Evolutionary conservation across 2,113 vertebrate species (phyloP).

Genomic region (Neodon shergylaensis): DNA sequence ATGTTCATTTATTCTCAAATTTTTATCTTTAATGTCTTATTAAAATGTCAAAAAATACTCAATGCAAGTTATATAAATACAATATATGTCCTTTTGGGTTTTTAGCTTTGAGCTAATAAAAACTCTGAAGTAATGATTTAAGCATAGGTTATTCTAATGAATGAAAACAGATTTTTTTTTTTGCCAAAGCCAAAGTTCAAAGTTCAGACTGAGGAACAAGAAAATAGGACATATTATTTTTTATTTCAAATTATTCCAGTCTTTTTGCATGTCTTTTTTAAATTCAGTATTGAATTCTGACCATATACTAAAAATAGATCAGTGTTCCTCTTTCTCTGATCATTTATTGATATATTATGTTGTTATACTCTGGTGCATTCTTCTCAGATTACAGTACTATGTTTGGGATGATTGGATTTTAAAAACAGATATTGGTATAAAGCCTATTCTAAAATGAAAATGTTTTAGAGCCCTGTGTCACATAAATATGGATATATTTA

Average conservation of each 20-base stretch:
- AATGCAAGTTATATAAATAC: not conserved
- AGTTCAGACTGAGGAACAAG: not conserved
- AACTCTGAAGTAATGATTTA: not conserved
- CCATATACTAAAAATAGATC: not conserved
- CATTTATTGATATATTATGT: not conserved
- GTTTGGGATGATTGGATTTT: conserved; percentile 9
- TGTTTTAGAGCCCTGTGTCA: not conserved
- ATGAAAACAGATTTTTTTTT: not conserved
- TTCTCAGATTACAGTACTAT: not conserved
- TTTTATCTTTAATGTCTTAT: not conserved
- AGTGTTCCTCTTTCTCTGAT: not conserved
- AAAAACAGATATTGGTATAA: not conserved
- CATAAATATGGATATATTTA: not conserved
- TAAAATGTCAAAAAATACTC: not conserved
- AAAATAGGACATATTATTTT: not conserved
- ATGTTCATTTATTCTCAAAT: not conserved
- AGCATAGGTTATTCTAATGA: not conserved
- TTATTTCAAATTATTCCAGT: conserved; percentile 16
- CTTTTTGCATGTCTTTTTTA: not conserved
- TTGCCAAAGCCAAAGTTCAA: not conserved
- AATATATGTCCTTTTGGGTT: not conserved
- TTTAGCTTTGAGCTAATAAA: not conserved
- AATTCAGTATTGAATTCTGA: not conserved
- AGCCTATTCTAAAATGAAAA: conserved; percentile 9
- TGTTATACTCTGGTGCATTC: not conserved